Conservation (phyloP, 2,888 invertebrate genomes). For the Zygothrica quintamaculata region DNA sequence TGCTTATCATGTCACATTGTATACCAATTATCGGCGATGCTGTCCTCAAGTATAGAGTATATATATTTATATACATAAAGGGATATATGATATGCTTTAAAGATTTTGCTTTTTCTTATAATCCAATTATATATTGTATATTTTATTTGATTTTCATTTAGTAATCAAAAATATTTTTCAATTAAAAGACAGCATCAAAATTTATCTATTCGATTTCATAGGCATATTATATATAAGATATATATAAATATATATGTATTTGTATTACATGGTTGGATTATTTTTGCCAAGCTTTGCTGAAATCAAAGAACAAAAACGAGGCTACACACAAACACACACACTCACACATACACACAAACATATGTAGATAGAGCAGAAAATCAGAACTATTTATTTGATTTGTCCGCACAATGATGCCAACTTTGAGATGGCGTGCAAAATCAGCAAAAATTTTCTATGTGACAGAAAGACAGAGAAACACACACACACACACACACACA, state of each 20-base stretch:
- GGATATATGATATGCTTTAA: no score
- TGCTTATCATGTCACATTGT: constrained; percentile 61
- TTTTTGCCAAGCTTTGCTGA: constrained; percentile 66
- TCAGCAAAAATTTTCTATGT: constrained; percentile 72
- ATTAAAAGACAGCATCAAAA: constrained; percentile 53
- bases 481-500: no score
- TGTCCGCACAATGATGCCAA: constrained; percentile 75
- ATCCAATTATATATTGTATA: constrained; percentile 14
- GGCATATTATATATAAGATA: constrained; percentile 39
- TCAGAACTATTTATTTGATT: constrained; percentile 77
- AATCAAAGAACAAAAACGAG: constrained; percentile 58
- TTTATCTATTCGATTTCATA: constrained; percentile 42
- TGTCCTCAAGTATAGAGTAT: neutral
- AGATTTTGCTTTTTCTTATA: constrained; percentile 18
- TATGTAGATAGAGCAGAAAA: constrained; percentile 49
- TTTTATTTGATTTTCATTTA: constrained; percentile 21
- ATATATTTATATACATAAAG: no score
- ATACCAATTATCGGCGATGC: constrained; percentile 37
- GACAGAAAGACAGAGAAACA: no score
- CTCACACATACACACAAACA: constrained; percentile 3
- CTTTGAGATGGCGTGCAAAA: constrained; percentile 68
- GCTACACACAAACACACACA: constrained; percentile 34
- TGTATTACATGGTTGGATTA: constrained; percentile 51
- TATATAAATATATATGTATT: constrained; percentile 26
- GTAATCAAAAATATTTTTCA: constrained; percentile 53